Evolutionary conservation across 2,113 vertebrate species (phyloP).

Genomic region (Apodemus speciosus): DNA sequence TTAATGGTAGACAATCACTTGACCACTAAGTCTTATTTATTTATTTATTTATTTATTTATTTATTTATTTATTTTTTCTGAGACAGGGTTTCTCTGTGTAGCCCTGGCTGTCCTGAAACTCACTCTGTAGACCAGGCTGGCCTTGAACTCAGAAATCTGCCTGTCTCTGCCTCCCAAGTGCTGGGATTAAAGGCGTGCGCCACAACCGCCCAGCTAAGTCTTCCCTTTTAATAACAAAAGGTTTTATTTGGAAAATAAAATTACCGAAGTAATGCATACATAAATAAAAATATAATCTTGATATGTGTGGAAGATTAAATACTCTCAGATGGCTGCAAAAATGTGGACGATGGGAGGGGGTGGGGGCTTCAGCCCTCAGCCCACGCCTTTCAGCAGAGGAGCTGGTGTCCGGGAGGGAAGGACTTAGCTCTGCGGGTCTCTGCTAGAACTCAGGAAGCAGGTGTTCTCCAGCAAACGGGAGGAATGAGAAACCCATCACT

Average conservation of each 20-base stretch:
- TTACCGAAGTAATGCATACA: not conserved
- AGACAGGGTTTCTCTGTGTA: no score
- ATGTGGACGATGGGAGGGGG: rapidly evolving
- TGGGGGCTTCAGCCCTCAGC: not conserved
- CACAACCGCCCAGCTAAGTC: not conserved
- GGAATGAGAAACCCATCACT: rapidly evolving
- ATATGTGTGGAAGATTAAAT: not conserved
- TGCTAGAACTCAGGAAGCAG: rapidly evolving
- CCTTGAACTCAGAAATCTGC: no score
- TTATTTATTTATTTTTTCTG: no score
- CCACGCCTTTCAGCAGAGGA: not conserved
- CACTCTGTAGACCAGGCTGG: no score
- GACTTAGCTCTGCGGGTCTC: no score
- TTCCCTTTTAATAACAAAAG: not conserved
- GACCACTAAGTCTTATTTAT: not conserved
- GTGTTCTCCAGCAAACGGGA: rapidly evolving
- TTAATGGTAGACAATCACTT: not conserved
- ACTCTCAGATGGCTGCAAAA: not conserved
- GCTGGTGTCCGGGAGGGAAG: rapidly evolving
- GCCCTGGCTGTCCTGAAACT: no score
- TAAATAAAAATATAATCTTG: not conserved
- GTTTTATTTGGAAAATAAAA: not conserved
- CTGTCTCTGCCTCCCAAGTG: no score
- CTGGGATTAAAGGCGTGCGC: no score
- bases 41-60: no score